Conservation (phyloP, 2,888 invertebrate genomes). For the Macaria liturata region DNA sequence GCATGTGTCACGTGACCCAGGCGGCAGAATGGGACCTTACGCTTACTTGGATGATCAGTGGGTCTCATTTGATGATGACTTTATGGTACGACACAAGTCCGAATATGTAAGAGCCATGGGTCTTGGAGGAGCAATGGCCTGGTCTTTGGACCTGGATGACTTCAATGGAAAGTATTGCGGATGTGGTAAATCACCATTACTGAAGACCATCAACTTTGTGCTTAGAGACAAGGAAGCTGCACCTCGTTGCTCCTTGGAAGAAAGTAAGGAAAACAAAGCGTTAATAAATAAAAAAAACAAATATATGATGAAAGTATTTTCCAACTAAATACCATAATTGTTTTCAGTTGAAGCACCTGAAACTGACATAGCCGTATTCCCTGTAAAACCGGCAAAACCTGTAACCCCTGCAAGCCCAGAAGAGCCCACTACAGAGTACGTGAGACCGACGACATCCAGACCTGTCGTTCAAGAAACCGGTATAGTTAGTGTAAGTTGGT, state of each 20-base stretch:
- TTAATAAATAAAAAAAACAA: neutral
- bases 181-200: constrained; percentile 91
- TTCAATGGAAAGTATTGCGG: constrained; percentile 89
- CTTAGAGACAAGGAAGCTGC: constrained; percentile 87
- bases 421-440: constrained; percentile 31
- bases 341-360: constrained; percentile 32
- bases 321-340: neutral
- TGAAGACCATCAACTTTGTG: constrained; percentile 91
- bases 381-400: constrained; percentile 24
- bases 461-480: constrained; percentile 25
- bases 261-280: constrained; percentile 54
- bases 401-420: constrained; percentile 27
- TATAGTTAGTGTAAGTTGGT: constrained; percentile 27
- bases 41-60: constrained; percentile 93
- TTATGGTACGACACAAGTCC: constrained; percentile 92
- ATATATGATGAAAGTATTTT: too few species aligned
- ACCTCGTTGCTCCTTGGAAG: constrained; percentile 74
- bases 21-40: constrained; percentile 94
- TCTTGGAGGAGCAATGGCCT: constrained; percentile 94
- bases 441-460: constrained; percentile 26
- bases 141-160: constrained; percentile 95
- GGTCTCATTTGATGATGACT: constrained; percentile 96
- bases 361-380: constrained; percentile 26
- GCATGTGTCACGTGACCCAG: constrained; percentile 89
- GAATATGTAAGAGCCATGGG: constrained; percentile 91